A percentile compares a stretch with the other conserved stretches of the same genome.
phyloP scores from a whole-genome alignment of 92 coral and sea anemone species.

The Siderastrea siderea region DNA sequence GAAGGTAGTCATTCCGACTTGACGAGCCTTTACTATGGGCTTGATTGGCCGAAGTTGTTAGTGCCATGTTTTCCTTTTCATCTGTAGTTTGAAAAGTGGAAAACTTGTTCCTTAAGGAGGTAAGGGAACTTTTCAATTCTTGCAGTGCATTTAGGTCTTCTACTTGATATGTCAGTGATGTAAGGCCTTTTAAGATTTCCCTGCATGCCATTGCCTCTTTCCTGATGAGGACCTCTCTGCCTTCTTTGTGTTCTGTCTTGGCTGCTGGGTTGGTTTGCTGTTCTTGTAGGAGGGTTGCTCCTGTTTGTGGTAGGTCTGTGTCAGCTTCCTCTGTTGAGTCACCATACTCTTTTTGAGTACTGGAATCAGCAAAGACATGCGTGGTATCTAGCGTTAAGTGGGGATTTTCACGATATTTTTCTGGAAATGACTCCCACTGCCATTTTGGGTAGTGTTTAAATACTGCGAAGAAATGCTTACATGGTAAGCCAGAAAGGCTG shows the following conservation, averaged over 20 bases:
- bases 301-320: too few relatives aligned
- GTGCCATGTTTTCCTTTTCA: conserved; percentile 40
- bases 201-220: conserved; percentile 49
- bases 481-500: conserved; percentile 17
- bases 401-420: conserved; percentile 31
- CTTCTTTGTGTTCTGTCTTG: too few relatives aligned
- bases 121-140: conserved; percentile 50
- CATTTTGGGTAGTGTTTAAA: conserved; percentile 32
- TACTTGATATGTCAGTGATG: conserved; percentile 44
- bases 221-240: neutral
- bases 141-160: conserved; percentile 25
- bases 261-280: too few relatives aligned
- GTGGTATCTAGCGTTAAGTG: conserved; percentile 23
- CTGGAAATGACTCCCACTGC: conserved; percentile 65
- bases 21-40: conserved; percentile 16
- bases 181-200: conserved; percentile 47
- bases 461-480: conserved; percentile 34
- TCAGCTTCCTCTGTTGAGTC: neutral
- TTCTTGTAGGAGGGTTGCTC: too few relatives aligned
- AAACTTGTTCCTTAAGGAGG: conserved; percentile 12
- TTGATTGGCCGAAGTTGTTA: neutral
- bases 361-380: conserved; percentile 24
- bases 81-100: conserved; percentile 51
- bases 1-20: conserved; percentile 25
- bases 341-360: neutral